Evolutionary conservation across 1,140 invertebrate genomes (phyloP), one percentile per base, ranked within the genome.

Genomic region (Zaprionus africanus): DNA sequence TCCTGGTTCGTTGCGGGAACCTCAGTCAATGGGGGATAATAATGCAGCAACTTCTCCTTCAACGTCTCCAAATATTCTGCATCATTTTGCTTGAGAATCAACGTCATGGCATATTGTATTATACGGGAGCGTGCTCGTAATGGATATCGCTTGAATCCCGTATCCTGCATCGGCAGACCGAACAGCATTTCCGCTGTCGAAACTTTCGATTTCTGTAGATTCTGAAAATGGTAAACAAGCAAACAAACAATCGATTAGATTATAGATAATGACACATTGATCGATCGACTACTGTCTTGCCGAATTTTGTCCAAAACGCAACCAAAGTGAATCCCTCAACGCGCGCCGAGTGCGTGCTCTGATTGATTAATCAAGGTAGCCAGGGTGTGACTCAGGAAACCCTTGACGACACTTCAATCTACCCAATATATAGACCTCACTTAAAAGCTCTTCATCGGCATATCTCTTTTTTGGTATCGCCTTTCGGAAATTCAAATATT

Each of bases 121-220:
- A 98, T 95, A 76, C 98, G 94, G 74, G 97, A 96, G 12, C 97
- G 94, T 54, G 96, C 95, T 15, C 97, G 94, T 28, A 98, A 93
- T 5, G 97, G 97, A 93, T 98, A 97, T 59, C 96, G 93, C 91
- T 98, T 98, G 61, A 99, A 95, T 6, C 98, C 98, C 1, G 97
- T 97, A 91, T 98, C 97, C 84, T 96, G 95, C 83, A 98, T 95
- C 60, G 96, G 96, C 94, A 99, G 95, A 15, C 98, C 98, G 93
- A 99, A 98, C 5, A 98, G 93, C 93, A 99, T 96, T 93, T 99
- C 98, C 22, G 97, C 95, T n/a, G 97, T 93, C 60, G 96, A 97
- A 24, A 96, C 95, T 93, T 97, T 97, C 49, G 96, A 95, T 93
- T 96, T 96, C 91, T 96, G 95, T 54, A 95, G 92, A 93, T 95